A percentile compares a stretch with the other conserved stretches of the same genome.
Conservation (phyloP, 1,140 invertebrate genomes). For the Caenorhabditis briggsae region DNA sequence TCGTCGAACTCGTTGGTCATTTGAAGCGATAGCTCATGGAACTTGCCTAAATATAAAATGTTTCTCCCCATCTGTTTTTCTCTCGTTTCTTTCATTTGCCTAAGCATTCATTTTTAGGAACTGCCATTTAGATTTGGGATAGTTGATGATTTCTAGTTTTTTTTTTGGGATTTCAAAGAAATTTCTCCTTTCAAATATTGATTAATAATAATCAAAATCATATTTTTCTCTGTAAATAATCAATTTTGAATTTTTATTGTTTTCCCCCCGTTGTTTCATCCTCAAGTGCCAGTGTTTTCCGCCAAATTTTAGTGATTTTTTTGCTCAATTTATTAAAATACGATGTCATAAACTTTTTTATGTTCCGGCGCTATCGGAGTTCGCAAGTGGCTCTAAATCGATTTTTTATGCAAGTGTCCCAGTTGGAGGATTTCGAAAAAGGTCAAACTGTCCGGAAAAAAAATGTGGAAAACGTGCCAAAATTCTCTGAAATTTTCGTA, state of each 20-base stretch:
- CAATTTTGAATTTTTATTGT: slow-evolving; percentile 3
- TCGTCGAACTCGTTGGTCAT: slow-evolving; percentile 78
- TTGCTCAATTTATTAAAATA: slow-evolving; percentile 43
- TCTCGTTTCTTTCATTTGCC: neutral
- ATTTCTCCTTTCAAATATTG: neutral
- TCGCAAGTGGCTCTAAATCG: no score
- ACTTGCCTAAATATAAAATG: neutral
- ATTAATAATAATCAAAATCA: neutral
- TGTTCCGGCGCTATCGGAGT: no score
- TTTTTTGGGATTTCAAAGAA: neutral
- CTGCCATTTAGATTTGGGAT: neutral
- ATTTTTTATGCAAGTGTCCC: no score
- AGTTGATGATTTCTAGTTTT: neutral
- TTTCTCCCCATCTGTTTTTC: neutral
- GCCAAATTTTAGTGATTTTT: slow-evolving; percentile 41
- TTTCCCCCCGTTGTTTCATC: neutral
- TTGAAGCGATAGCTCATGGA: slow-evolving; percentile 6
- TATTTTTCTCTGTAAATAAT: slow-evolving; percentile 37
- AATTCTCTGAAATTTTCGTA: no score
- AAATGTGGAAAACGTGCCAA: no score
- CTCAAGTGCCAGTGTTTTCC: slow-evolving; percentile 29
- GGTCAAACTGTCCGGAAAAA: no score
- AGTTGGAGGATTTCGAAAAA: no score
- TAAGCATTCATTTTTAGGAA: neutral
- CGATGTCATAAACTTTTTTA: no score